These are phyloP conservation scores for Aphelenchoides bicaudatus DNA, from an alignment of 2,888 invertebrate genomes.

Conservation along the genomic window DNA sequence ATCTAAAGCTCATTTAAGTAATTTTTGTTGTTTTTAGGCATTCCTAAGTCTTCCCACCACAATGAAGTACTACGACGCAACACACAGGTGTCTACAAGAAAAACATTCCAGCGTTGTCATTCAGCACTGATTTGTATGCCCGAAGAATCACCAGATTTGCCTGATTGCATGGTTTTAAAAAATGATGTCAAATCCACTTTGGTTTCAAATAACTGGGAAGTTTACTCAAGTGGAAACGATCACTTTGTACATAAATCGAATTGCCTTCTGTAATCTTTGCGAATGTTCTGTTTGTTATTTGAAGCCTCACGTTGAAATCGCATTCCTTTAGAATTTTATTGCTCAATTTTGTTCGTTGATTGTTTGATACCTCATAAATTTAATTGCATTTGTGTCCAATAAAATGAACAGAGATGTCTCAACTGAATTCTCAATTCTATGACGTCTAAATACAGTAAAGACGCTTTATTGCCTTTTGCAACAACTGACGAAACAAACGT, in stretches of 20 bases:
- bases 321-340: no score
- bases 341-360: no score
- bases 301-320: no score
- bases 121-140: constrained; percentile 9
- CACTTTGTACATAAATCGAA: constrained; percentile 8
- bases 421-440: no score
- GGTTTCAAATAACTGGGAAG: not conserved
- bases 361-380: no score
- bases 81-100: constrained; percentile 2
- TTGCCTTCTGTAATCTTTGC: constrained; percentile 6
- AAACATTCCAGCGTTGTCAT: constrained; percentile 6
- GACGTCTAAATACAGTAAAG: no score
- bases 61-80: constrained; percentile 4
- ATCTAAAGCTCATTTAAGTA: not conserved
- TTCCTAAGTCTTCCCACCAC: not conserved
- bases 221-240: not conserved
- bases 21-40: not conserved
- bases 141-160: constrained; percentile 1
- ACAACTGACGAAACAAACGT: no score
- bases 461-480: no score
- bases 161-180: not conserved
- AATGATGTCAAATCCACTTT: not conserved
- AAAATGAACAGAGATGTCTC: no score
- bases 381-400: no score
- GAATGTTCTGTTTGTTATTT: no score